Base-by-base conservation (phyloP, 2,888 invertebrate species). In the Cantharis flavilabris region DNA sequence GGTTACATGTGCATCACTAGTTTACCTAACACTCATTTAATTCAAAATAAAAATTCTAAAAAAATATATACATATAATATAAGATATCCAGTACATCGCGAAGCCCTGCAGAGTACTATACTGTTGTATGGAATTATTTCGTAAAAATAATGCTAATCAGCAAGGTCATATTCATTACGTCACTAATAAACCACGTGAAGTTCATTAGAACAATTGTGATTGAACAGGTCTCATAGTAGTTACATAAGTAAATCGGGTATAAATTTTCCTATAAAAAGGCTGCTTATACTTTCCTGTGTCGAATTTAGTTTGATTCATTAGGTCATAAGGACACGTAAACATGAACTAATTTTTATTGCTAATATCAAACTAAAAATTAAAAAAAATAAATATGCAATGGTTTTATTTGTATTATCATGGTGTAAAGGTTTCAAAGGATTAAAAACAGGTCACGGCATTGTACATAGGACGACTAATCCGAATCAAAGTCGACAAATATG, bases 121-220 rank as follows among this genome's bases (percentile, higher is more conserved):
- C 23, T 23, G 23, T 1, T 1, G 26, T 26, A 26, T 26, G 7
- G 26, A 1, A 26, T 26, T 26, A 26, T 49, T 49, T 49, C 49
- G n/a, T 7, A 49, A 49, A 49, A 49, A 26, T 67, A 67, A 23
- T 23, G 26, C n/a, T 67, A 67, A 67, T 83, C 83, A 82, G 81
- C 84, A 85, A 85, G 85, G 85, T 83, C 84, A 80, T 69, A 67
- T 49, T 67, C 76, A 75, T 81, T 83, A 81, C 84, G 84, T 84
- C 83, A 84, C 76, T 49, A 18, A 62, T 13, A 77, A 80, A 81
- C 81, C 82, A 81, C 83, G 82, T 81, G 81, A 77, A 49, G 11
- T 10, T 67, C 71, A 73, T 72, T 74, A 74, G 69, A 67, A 3
- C 18, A 70, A 28, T 70, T 73, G 49, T 62, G 20, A 49, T 62